These are phyloP conservation scores for Cossypha dichroa DNA, from an alignment of 2,797 vertebrate species.

Conservation along the genomic window DNA sequence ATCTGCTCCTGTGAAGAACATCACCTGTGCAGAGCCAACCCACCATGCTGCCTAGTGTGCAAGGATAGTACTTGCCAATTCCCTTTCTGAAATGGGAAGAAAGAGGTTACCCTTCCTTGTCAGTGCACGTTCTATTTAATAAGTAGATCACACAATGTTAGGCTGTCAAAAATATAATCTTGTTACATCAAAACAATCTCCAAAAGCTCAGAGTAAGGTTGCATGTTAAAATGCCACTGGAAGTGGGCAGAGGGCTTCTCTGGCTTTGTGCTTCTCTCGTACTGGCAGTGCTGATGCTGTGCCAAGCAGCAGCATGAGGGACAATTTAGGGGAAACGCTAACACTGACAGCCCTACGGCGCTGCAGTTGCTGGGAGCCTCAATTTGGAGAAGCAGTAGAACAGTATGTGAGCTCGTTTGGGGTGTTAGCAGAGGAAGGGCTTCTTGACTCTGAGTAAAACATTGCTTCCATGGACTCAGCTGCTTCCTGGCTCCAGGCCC, in stretches of 20 bases:
- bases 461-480: not conserved
- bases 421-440: not conserved
- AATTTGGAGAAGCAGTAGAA: not conserved
- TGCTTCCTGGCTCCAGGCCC: not conserved
- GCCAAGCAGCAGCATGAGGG: not conserved
- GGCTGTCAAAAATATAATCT: constrained; percentile 10
- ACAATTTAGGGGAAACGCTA: not conserved
- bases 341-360: rapidly evolving
- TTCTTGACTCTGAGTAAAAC: not conserved
- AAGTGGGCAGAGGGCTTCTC: not conserved
- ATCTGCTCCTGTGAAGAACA: not conserved
- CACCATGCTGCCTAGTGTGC: rapidly evolving
- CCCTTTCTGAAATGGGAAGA: not conserved
- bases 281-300: not conserved
- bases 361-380: not conserved
- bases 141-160: not conserved
- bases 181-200: not conserved
- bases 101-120: not conserved
- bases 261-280: not conserved
- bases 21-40: not conserved
- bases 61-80: not conserved
- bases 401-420: not conserved
- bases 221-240: not conserved
- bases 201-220: not conserved
- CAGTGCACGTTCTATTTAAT: not conserved